phyloP scores from a whole-genome alignment of 2,888 invertebrate genomes.

The Drosophila putrida region DNA sequence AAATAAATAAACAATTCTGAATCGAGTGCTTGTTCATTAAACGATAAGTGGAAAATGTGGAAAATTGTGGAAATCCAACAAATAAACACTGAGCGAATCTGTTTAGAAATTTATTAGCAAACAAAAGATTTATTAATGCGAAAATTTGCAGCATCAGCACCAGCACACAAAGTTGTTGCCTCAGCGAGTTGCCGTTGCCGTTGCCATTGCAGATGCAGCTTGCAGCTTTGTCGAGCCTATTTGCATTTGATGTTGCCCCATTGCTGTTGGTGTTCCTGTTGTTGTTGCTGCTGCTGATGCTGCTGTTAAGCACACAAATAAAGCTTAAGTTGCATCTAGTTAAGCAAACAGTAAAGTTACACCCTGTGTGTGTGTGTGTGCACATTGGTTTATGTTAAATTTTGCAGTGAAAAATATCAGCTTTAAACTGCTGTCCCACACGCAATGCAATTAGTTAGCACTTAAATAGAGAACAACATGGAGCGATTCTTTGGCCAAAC shows the following conservation, averaged over 20 bases:
- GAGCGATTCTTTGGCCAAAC: neutral
- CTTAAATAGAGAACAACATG: slow-evolving; percentile 44
- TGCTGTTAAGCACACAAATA: slow-evolving; percentile 55
- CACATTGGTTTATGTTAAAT: slow-evolving; percentile 51
- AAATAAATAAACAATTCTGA: neutral
- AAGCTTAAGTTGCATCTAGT: slow-evolving; percentile 65
- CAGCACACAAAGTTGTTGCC: slow-evolving; percentile 54
- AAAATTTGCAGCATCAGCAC: slow-evolving; percentile 71
- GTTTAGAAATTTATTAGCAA: slow-evolving; percentile 71
- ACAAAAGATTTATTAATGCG: slow-evolving; percentile 77
- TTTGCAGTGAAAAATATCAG: slow-evolving; percentile 29
- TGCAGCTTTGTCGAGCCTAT: slow-evolving; percentile 23
- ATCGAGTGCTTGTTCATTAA: neutral
- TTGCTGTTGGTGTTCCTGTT: slow-evolving; percentile 35
- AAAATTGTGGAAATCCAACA: slow-evolving; percentile 9
- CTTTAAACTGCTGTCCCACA: slow-evolving; percentile 2
- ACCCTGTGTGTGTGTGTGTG: slow-evolving; percentile 9
- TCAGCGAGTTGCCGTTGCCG: slow-evolving; percentile 22
- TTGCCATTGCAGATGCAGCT: slow-evolving; percentile 30
- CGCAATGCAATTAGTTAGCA: slow-evolving; percentile 49
- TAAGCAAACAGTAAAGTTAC: slow-evolving; percentile 38
- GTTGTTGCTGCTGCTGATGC: slow-evolving; percentile 24
- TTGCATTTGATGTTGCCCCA: slow-evolving; percentile 37
- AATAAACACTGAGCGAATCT: slow-evolving; percentile 40
- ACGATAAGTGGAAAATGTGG: neutral